Conservation (phyloP, 2,113 vertebrate species). For the Megaceryle torquata region DNA sequence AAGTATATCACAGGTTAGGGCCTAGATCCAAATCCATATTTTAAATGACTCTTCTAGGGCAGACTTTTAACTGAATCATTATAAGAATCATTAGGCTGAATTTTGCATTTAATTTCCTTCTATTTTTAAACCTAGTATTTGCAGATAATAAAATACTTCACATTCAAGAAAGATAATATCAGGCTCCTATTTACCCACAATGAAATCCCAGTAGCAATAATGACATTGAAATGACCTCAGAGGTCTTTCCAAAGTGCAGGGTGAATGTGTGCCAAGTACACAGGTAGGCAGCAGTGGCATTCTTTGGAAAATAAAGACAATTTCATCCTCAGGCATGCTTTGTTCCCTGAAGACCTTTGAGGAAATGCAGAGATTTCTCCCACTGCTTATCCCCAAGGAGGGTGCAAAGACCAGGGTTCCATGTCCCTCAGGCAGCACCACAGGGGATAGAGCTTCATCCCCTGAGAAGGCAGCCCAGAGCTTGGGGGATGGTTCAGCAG, state of each 20-base stretch:
- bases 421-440: background rate
- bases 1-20: background rate
- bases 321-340: accelerated
- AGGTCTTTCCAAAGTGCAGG: background rate
- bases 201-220: background rate
- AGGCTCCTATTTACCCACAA: background rate
- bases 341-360: background rate
- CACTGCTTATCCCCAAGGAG: background rate
- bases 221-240: background rate
- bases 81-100: background rate
- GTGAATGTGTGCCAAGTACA: background rate
- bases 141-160: background rate
- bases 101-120: background rate
- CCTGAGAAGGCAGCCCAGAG: background rate
- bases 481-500: background rate
- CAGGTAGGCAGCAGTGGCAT: accelerated
- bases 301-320: background rate
- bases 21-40: accelerated
- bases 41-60: background rate
- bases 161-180: background rate
- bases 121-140: background rate
- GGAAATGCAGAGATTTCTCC: background rate
- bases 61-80: background rate
- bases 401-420: background rate
- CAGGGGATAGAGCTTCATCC: background rate